Base-by-base conservation (phyloP, 2,888 invertebrate species). In the Calephelis perditalis region DNA sequence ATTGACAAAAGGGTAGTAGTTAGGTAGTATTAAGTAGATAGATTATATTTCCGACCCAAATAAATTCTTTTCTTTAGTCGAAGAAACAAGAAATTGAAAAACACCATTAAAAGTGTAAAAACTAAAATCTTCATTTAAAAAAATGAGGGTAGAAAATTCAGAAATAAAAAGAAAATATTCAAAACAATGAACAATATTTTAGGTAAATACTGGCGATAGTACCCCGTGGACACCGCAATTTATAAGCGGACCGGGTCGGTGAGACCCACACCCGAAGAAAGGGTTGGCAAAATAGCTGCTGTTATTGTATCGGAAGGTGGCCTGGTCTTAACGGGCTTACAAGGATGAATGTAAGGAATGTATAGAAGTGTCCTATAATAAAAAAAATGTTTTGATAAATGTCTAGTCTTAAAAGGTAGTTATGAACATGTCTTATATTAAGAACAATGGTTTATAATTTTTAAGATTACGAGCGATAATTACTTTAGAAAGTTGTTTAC, bases 251-350 rank as follows among this genome's bases (percentile, higher is more conserved):
- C 72, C 73, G 77, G 73, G 78, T 77, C 72, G 70, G 67, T 59
- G 15, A 70, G 62, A 59, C 61, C 68, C 63, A 59, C 56, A 58
- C 70, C 70, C 67, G 71, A 82, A 81, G 86, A 82, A 86, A 87
- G 87, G 87, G 87, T 86, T 80, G 77, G 75, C 62, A 69, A 71
- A 72, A 74, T 76, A 73, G 78, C 78, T 71, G 75, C 78, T 85
- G 89, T 88, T 89, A 89, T 90, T 90, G 89, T 90, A 87, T 89
- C 82, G 86, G 84, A 86, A 89, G 90, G 88, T 86, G 74, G 83
- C 86, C 81, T 78, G 74, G 82, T 75, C 83, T 84, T 66, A 71
- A 72, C 71, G 67, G 66, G 58, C 67, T 68, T 68, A 68, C 60
- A 59, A 62, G 45, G 47, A 49, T 58, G 7, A 3, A 35, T 11